Base-by-base conservation (phyloP, 2,797 vertebrate genomes). In the Lophotriccus pileatus region DNA sequence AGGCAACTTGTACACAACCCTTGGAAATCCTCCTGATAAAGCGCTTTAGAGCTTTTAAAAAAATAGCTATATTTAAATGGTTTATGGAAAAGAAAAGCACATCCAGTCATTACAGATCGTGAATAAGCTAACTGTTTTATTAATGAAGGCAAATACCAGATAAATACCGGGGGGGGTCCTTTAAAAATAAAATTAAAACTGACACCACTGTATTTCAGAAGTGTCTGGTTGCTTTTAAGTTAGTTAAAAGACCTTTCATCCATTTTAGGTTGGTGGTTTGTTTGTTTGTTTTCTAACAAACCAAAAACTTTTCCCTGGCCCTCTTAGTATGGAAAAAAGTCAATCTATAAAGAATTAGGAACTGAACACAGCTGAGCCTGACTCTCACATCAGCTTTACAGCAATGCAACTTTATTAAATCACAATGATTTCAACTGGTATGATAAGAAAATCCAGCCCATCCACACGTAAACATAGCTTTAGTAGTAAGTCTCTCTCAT, bases 81-180 rank as follows among this genome's bases (percentile, higher is more conserved):
- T 79, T 91, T 96, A 96, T 94, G 94, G 95, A 97, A 97, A 97
- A 98, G 83, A 98, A 97, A 97, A 97, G 97, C 98, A 98, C 97
- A 97, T 97, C 97, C 97, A 97, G 97, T 98, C 96, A 95, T 96
- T 93, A 86, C 76, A 91, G 95, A 89, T 96, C 96, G 96, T 98
- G 97, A 98, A 97, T 94, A 98, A 98, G 97, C 97, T 97, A 97
- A 97, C 95, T 97, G 95, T 97, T 98, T 97, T 97, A 98, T 97
- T 98, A 97, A 97, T 87, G 97, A 98, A 98, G 98, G 98, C 97
- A 98, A 98, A 94, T 97, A 97, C 90, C 91, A 96, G 97, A 94
- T 97, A 97, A 97, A 83, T 91, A 89, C 4, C n/a, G 19, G 22
- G 39, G 39, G 14, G 24, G 6, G 23, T 96, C 85, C 86, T 95